Conservation (phyloP, 2,113 vertebrate species). For the Thalassoma bifasciatum region DNA sequence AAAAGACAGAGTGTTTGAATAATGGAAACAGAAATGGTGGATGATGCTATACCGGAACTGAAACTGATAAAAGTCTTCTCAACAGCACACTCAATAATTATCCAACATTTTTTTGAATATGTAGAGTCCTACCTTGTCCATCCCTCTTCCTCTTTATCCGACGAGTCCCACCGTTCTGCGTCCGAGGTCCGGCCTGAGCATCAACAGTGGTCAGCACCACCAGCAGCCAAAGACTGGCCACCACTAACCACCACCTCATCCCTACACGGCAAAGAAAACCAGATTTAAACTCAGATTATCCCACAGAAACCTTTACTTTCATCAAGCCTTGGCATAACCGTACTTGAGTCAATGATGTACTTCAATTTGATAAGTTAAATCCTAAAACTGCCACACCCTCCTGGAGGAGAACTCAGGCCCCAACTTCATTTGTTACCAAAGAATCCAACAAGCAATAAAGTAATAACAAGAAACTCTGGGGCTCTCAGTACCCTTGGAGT, state of each 20-base stretch:
- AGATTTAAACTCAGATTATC: neutral
- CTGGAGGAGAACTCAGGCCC: too few relatives aligned
- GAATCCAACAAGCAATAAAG: too few relatives aligned
- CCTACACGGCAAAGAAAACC: slow-evolving; percentile 50
- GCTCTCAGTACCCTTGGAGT: neutral
- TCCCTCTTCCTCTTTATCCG: slow-evolving; percentile 42
- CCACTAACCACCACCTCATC: slow-evolving; percentile 84
- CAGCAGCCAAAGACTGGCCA: slow-evolving; percentile 69
- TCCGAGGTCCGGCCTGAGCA: slow-evolving; percentile 57
- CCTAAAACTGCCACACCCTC: too few relatives aligned
- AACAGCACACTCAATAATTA: too few relatives aligned
- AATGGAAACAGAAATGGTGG: too few relatives aligned
- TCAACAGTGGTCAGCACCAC: slow-evolving; percentile 61
- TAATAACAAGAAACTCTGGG: neutral
- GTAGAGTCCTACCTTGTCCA: slow-evolving; percentile 51
- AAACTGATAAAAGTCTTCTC: too few relatives aligned
- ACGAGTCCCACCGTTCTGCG: slow-evolving; percentile 55
- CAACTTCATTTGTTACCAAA: too few relatives aligned
- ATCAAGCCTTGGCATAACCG: too few relatives aligned
- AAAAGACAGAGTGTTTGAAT: too few relatives aligned
- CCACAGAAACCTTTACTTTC: neutral
- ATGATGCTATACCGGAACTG: too few relatives aligned
- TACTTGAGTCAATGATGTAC: too few relatives aligned
- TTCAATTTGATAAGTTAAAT: too few relatives aligned
- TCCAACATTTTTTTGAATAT: neutral